These are phyloP conservation scores for Plebejus melissa DNA, from an alignment of 2,888 invertebrate genomes.

Conservation along the genomic window DNA sequence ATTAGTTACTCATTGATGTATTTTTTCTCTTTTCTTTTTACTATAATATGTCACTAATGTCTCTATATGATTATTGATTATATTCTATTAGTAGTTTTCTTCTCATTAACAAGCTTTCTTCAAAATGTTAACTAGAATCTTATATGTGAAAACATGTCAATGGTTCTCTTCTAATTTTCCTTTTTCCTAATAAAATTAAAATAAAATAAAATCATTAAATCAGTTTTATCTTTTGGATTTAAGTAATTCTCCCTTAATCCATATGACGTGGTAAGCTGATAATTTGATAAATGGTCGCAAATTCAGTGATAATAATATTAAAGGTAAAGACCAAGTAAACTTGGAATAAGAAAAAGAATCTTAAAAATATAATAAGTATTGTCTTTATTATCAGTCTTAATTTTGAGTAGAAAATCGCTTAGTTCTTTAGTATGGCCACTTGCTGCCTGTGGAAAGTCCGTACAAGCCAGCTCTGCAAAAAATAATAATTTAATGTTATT, in stretches of 20 bases:
- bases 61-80: too few relatives aligned
- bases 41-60: too few relatives aligned
- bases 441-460: constrained; percentile 37
- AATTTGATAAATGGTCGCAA: neutral
- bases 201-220: neutral
- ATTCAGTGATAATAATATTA: neutral
- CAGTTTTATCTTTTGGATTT: constrained; percentile 3
- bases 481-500: neutral
- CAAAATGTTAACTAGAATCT: too few relatives aligned
- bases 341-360: neutral
- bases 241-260: neutral
- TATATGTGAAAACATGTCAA: too few relatives aligned
- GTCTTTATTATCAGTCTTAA: neutral
- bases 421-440: constrained; percentile 38
- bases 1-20: too few relatives aligned
- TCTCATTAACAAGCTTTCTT: too few relatives aligned
- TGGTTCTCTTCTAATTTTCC: too few relatives aligned
- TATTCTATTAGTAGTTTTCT: too few relatives aligned
- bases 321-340: neutral
- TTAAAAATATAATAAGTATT: neutral
- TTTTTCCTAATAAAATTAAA: too few relatives aligned
- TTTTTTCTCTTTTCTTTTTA: too few relatives aligned
- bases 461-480: constrained; percentile 42
- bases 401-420: neutral
- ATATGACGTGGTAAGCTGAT: neutral